A percentile compares a stretch with the other conserved stretches of the same genome.
Conservation (phyloP, 2,888 invertebrate species). For the Cosmopolites sordidus region DNA sequence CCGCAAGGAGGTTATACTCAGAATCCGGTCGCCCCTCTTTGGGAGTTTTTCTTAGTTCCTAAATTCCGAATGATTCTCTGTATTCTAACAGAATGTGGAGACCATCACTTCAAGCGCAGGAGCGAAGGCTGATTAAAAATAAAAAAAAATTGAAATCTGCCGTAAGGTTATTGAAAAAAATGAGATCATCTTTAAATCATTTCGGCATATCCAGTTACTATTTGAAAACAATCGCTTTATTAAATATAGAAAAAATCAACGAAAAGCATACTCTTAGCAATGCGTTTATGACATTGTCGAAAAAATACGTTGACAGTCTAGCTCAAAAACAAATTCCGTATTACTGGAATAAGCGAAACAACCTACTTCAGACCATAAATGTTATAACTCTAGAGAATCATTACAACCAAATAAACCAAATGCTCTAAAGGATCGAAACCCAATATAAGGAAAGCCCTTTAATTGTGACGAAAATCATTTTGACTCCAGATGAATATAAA, state of each 20-base stretch:
- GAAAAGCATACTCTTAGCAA: slow-evolving; percentile 3
- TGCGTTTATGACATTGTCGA: slow-evolving; percentile 48
- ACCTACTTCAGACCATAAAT: too few species aligned
- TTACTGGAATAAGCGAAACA: slow-evolving; percentile 57
- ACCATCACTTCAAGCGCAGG: slow-evolving; percentile 18
- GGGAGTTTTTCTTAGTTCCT: slow-evolving; percentile 14
- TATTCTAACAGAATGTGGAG: slow-evolving; percentile 5
- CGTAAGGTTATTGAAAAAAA: slow-evolving; percentile 18
- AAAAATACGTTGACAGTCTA: slow-evolving; percentile 44
- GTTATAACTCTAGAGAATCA: too few species aligned
- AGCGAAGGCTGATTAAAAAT: slow-evolving; percentile 9
- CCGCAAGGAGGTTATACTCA: slow-evolving; percentile 4
- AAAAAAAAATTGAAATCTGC: slow-evolving; percentile 17
- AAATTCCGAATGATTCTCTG: too few species aligned
- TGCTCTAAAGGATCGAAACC: too few species aligned
- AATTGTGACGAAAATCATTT: too few species aligned
- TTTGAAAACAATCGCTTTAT: slow-evolving; percentile 15
- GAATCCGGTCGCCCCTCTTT: not conserved
- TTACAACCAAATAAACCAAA: too few species aligned
- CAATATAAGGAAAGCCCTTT: too few species aligned
- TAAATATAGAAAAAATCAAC: slow-evolving; percentile 6
- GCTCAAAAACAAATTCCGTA: slow-evolving; percentile 43
- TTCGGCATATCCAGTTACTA: slow-evolving; percentile 11
- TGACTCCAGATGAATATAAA: too few species aligned
- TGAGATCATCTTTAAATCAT: slow-evolving; percentile 14